These are phyloP conservation scores for Pristiophorus japonicus DNA, from an alignment of 2,113 vertebrate species.

Conservation along the genomic window DNA sequence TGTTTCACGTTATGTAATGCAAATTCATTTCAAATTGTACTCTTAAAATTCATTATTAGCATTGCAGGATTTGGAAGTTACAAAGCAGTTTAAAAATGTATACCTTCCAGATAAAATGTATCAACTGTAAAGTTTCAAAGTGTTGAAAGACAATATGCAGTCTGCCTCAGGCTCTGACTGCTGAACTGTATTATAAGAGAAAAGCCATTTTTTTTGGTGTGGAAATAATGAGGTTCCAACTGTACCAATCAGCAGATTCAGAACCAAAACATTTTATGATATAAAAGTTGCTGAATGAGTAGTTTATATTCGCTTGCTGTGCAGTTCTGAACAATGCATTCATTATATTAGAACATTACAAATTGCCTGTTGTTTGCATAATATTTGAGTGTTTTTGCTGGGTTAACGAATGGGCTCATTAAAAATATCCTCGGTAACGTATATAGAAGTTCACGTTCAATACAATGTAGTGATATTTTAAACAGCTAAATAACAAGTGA, in stretches of 20 bases:
- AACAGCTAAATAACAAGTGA: neutral
- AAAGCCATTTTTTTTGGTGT: neutral
- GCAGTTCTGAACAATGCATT: neutral
- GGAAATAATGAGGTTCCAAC: conserved; percentile 5
- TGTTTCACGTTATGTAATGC: neutral
- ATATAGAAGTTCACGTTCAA: neutral
- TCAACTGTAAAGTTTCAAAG: neutral
- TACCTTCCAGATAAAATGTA: neutral
- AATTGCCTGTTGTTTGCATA: neutral
- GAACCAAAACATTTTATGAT: neutral
- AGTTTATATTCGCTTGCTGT: neutral
- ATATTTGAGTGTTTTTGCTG: neutral
- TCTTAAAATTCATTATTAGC: neutral
- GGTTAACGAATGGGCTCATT: neutral
- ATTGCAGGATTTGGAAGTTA: neutral
- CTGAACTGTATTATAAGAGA: conserved; percentile 19
- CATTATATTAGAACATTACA: neutral
- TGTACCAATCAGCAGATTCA: neutral
- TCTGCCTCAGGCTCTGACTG: conserved; percentile 1
- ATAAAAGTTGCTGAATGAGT: neutral
- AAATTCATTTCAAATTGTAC: neutral
- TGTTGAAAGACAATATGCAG: neutral
- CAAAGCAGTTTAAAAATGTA: neutral
- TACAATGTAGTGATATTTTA: neutral
- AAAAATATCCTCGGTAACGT: neutral